Evolutionary conservation across 2,113 vertebrate species (phyloP).

Genomic region (Poeciliopsis prolifica): DNA sequence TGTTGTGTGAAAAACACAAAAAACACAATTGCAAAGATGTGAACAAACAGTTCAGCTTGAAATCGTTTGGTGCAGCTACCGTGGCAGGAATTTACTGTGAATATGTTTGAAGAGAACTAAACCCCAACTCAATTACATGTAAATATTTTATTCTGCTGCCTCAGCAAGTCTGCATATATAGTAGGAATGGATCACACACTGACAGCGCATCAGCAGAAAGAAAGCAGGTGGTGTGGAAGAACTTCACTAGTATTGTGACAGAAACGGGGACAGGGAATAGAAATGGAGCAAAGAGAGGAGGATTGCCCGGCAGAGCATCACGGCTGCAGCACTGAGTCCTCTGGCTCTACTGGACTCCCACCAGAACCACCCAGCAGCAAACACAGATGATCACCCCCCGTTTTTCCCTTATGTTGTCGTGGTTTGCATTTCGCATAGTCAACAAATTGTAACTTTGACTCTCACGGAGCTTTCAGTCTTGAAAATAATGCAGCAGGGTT

Average conservation of each 20-base stretch:
- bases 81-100: slow-evolving; percentile 71
- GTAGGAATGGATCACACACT: slow-evolving; percentile 79
- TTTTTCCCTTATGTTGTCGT: slow-evolving; percentile 13
- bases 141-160: slow-evolving; percentile 79
- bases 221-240: slow-evolving; percentile 18
- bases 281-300: slow-evolving; percentile 15
- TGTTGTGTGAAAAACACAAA: neutral
- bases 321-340: slow-evolving; percentile 59
- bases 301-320: slow-evolving; percentile 45
- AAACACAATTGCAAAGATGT: neutral
- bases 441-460: too few relatives aligned
- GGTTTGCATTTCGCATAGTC: neutral
- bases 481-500: too few relatives aligned
- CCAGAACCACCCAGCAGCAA: slow-evolving; percentile 50
- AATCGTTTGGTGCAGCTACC: slow-evolving; percentile 31
- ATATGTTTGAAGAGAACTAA: slow-evolving; percentile 54
- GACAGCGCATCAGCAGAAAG: slow-evolving; percentile 37
- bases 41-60: neutral
- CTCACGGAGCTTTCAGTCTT: neutral
- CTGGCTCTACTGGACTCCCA: slow-evolving; percentile 44
- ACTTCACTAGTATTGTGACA: slow-evolving; percentile 32
- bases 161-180: slow-evolving; percentile 71
- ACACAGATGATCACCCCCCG: slow-evolving; percentile 12
- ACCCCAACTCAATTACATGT: slow-evolving; percentile 76
- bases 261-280: slow-evolving; percentile 21